Evolutionary conservation across 2,797 vertebrate species (phyloP).

Genomic region (Pitangus sulphuratus): DNA sequence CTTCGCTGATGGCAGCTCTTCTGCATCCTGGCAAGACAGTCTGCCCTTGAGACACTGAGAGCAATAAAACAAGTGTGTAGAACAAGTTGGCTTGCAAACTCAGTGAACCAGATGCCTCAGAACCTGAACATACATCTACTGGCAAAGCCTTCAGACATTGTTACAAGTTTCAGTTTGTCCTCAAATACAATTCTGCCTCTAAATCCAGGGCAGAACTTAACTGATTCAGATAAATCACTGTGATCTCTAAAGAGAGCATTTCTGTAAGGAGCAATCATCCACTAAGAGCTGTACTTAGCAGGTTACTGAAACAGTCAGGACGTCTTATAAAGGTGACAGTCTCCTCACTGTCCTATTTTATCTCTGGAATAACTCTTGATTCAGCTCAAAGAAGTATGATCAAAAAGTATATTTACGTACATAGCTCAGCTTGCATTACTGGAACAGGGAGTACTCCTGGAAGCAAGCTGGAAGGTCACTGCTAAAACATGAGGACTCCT

Average conservation of each 20-base stretch:
- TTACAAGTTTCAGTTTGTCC: conserved; percentile 11
- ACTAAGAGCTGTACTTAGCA: background rate
- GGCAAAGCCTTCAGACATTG: conserved; percentile 51
- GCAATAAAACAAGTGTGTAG: conserved; percentile 43
- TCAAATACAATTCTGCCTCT: background rate
- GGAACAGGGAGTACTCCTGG: background rate
- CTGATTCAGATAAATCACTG: background rate
- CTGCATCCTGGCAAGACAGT: conserved; percentile 57
- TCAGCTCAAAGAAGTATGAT: background rate
- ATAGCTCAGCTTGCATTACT: background rate
- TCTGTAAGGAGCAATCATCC: background rate
- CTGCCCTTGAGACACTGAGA: conserved; percentile 43
- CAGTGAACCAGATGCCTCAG: conserved; percentile 43
- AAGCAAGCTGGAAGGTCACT: background rate
- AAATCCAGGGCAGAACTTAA: background rate
- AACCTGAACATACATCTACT: conserved; percentile 48
- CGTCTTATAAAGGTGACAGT: background rate
- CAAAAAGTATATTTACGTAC: background rate
- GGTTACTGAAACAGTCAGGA: background rate
- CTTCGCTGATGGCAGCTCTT: conserved; percentile 50
- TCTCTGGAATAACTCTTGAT: background rate
- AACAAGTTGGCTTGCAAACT: conserved; percentile 41
- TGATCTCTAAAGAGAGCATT: background rate
- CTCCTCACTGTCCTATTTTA: background rate
- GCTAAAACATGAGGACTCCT: background rate